A percentile compares a stretch with the other conserved stretches of the same genome.
Evolutionary conservation across 1,140 invertebrate genomes (phyloP).

Genomic region (Macrosteles quadrilineatus): DNA sequence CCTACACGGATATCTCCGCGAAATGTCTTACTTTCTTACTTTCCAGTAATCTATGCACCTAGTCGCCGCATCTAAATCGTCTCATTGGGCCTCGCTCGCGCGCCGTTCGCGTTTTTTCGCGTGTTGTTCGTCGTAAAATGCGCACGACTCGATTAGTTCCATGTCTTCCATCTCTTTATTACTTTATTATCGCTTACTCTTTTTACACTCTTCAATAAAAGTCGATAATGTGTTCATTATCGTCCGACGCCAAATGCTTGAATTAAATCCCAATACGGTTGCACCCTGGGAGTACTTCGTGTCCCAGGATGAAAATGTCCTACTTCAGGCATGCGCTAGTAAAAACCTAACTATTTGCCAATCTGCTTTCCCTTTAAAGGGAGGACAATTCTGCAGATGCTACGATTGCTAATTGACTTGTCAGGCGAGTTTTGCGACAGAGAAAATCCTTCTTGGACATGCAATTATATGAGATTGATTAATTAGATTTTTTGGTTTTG

Average conservation of each 20-base stretch:
- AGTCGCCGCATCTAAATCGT: conserved; percentile 23
- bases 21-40: conserved; percentile 21
- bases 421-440: too few relatives aligned
- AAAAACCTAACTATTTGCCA: too few relatives aligned
- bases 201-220: not conserved
- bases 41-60: conserved; percentile 22
- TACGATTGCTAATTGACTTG: too few relatives aligned
- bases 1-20: conserved; percentile 1
- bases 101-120: not conserved
- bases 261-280: not conserved
- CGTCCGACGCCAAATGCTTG: not conserved
- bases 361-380: too few relatives aligned
- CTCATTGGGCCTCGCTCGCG: not conserved
- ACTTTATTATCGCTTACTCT: not conserved
- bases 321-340: not conserved
- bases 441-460: too few relatives aligned
- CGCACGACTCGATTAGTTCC: conserved; percentile 22
- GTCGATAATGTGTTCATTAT: not conserved
- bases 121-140: not conserved
- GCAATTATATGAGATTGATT: too few relatives aligned
- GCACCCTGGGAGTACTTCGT: not conserved
- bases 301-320: not conserved
- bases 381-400: too few relatives aligned
- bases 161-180: conserved; percentile 8
- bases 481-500: too few relatives aligned